Base-by-base conservation (phyloP, 2,888 invertebrate genomes). In the Eristalis intricaria region DNA sequence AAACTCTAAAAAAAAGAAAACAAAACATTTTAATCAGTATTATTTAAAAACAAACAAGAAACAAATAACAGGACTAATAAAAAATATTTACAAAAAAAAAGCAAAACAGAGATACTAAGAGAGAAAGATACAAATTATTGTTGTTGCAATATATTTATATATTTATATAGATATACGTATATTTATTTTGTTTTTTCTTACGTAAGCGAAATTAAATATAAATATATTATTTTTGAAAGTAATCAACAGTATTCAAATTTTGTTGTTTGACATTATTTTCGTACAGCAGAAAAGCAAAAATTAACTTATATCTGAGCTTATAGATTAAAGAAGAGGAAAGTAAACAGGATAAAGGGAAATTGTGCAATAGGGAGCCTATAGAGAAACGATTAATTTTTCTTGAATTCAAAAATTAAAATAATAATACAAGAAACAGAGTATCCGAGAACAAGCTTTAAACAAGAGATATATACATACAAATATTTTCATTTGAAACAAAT, bases 101-200 rank as follows among this genome's bases (percentile, higher is more conserved):
- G n/a, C n/a, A 32, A 32, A 8, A 4, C 32, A 32, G 32, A 32
- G 32, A 32, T 32, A 56, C n/a, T 19, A 56, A 80, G 76, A 83
- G 79, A 83, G 86, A 87, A 78, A 64, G 83, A 87, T 75, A 87
- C 75, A 83, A 84, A 80, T 76, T 68, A 84, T 80, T 84, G 79
- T 87, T 87, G 84, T 84, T 87, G 79, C 87, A 84, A 87, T 84
- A 87, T 87, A 84, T 87, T 84, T 87, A 87, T 71, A 87, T 64
- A 84, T 76, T 80, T 68, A 84, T 84, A 87, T 83, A 87, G 71
- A 87, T 69, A 83, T 76, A 83, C 71, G 68, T 84, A 87, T 50
- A 50, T 50, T 50, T 50, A 50, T 50, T 50, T 84, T 84, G 76
- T 79, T 83, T 83, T 83, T 80, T 82, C 79, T 65, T 50, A 76